Base-by-base conservation (phyloP, 2,888 invertebrate genomes). In the Ommatoiulus sabulosus region DNA sequence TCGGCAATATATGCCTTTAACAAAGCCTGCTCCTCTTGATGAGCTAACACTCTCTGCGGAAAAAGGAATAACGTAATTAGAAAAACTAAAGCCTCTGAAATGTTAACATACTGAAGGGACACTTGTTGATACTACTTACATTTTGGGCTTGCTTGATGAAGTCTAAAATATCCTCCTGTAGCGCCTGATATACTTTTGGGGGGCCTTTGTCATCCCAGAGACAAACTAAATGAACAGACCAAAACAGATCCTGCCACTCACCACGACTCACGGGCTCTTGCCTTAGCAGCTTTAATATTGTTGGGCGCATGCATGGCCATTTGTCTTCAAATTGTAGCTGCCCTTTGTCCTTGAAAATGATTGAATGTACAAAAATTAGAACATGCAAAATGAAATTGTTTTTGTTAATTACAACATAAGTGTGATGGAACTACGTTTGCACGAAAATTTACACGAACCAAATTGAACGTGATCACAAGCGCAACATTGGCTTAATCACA, bases 231-330 rank as follows among this genome's bases (percentile, higher is more conserved):
- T 99, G 99, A 20, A 99, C 98, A 89, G 97, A 93, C 93, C 97
- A 98, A 93, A 99, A 99, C 87, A 99, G 94, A 93, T 98, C 97
- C 92, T 99, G 99, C 99, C 99, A 99, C 94, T 99, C 99, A 90
- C 94, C 94, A 91, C 97, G 96, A 17, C 97, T 96, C 0, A 99
- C 99, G 8, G 97, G 94, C 93, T 99, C 97, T 93, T 99, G 99
- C 92, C 97, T 96, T 87, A 99, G 94, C 90, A 99, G 94, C 93
- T 98, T 98, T 90, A 98, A 93, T 89, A 99, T 98, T 91, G 97
- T 97, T 15, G 97, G 97, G 90, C 97, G 95, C 96, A 99, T 98
- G 91, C 95, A 95, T 89, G 97, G 97, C 99, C 99, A 99, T 95
- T 98, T 97, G 92, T 98, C 97, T 93, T 99, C 98, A 93, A 98